Conservation (phyloP, 2,113 vertebrate species). For the Promerops cafer region DNA sequence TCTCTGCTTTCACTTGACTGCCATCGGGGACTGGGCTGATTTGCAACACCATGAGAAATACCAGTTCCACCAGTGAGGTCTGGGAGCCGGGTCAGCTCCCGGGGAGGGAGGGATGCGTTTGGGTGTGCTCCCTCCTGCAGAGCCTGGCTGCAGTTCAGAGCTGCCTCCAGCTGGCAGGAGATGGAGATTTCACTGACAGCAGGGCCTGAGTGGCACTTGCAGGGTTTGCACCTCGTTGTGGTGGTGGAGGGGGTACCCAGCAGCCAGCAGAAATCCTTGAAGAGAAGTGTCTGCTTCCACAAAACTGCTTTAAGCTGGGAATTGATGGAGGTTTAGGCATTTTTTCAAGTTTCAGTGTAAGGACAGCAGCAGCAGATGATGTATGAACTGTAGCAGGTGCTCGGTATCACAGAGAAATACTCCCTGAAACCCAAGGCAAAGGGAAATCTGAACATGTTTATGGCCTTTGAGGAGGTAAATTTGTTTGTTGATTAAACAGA, state of each 20-base stretch:
- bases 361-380: neutral
- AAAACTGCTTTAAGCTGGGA: neutral
- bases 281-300: neutral
- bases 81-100: neutral
- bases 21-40: neutral
- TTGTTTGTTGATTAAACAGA: neutral
- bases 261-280: neutral
- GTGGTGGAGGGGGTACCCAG: neutral
- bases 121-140: neutral
- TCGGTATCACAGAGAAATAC: neutral
- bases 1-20: neutral
- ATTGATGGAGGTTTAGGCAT: neutral
- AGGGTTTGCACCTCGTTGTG: neutral
- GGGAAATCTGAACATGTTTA: neutral
- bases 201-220: neutral
- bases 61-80: neutral
- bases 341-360: neutral
- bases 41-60: neutral
- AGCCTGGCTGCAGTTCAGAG: neutral
- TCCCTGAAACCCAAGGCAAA: neutral
- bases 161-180: neutral
- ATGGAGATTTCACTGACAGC: neutral
- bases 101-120: neutral
- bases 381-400: neutral
- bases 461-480: neutral